A percentile compares a stretch with the other conserved stretches of the same genome.
phyloP scores from a whole-genome alignment of 1,140 invertebrate genomes.

The Calliopsis andreniformis region DNA sequence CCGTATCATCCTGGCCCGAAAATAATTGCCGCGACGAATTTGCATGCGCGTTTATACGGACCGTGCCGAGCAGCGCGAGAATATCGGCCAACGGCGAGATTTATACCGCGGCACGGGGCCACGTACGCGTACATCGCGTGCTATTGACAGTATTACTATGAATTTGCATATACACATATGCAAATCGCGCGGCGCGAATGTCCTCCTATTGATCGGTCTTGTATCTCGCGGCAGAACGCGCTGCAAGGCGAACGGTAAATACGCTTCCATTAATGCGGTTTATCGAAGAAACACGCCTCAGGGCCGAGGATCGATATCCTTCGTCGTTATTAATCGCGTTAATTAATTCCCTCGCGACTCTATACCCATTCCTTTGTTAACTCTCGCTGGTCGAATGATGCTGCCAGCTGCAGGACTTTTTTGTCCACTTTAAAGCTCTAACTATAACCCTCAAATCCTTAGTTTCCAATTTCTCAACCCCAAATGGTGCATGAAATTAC shows the following conservation, averaged over 20 bases:
- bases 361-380: too few species aligned
- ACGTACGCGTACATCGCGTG: constrained; percentile 29
- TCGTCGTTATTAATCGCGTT: background rate
- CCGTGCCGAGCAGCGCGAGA: background rate
- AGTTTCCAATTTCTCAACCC: too few species aligned
- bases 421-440: too few species aligned
- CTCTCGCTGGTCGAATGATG: too few species aligned
- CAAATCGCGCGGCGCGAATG: constrained; percentile 31
- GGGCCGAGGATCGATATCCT: too few species aligned
- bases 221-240: constrained; percentile 4
- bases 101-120: constrained; percentile 14
- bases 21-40: constrained; percentile 23
- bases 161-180: constrained; percentile 46
- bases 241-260: constrained; percentile 19
- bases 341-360: too few species aligned
- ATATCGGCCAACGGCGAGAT: constrained; percentile 18
- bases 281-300: background rate
- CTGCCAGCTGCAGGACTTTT: too few species aligned
- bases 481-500: too few species aligned
- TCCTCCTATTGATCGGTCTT: constrained; percentile 31
- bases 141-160: constrained; percentile 32
- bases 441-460: too few species aligned
- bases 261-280: constrained; percentile 2
- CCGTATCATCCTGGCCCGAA: too few species aligned
- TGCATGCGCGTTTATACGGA: constrained; percentile 13